phyloP scores from a whole-genome alignment of 2,888 invertebrate species.

The Lochmaea capreae region DNA sequence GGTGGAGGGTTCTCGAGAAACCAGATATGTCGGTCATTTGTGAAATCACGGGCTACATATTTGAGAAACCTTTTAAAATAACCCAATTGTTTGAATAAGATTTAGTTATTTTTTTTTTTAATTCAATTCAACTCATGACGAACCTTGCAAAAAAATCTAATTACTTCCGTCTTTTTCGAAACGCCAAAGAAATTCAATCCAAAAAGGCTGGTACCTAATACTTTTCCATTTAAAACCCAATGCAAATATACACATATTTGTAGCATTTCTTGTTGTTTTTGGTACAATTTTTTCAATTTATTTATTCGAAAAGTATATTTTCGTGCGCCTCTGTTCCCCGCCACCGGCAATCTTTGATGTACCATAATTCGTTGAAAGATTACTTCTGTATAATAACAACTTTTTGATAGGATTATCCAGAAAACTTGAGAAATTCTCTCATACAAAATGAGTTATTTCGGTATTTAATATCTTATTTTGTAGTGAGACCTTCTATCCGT shows the following conservation, averaged over 20 bases:
- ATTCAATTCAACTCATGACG: no score
- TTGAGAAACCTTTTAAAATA: neutral
- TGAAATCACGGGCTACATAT: neutral
- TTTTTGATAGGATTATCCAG: constrained; percentile 64
- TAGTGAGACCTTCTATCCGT: constrained; percentile 9
- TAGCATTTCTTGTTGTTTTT: no score
- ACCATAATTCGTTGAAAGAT: constrained; percentile 62
- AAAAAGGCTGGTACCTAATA: no score
- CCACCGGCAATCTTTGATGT: constrained; percentile 60
- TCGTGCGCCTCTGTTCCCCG: neutral
- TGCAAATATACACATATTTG: no score
- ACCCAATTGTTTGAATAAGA: no score
- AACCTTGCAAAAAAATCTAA: no score
- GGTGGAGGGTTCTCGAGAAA: constrained; percentile 13
- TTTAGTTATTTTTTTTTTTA: no score
- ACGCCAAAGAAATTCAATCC: no score
- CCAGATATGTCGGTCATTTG: constrained; percentile 21
- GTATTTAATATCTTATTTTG: constrained; percentile 33
- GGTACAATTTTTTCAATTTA: no score
- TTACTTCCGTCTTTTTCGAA: no score
- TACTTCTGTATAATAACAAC: constrained; percentile 65
- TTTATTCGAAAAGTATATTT: no score
- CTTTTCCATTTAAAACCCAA: no score
- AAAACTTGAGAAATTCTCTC: constrained; percentile 43
- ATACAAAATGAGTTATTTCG: constrained; percentile 57